Evolutionary conservation across 23 tunicate genomes (phyloP).

Genomic region (Botrylloides violaceus): DNA sequence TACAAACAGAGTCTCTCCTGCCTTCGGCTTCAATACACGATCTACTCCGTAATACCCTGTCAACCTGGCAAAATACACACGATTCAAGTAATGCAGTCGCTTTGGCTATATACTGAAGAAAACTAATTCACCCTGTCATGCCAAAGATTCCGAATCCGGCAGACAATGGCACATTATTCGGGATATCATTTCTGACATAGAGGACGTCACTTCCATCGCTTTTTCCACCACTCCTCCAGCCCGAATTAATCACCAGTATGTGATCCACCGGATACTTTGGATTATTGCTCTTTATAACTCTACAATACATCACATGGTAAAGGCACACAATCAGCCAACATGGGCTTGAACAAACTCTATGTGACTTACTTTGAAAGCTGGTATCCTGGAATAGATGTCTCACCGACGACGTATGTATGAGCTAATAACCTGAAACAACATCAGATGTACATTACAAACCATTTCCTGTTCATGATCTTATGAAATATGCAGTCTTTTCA

Average conservation of each 20-base stretch:
- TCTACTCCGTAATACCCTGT: conserved; percentile 49
- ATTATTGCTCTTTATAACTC: conserved; percentile 10
- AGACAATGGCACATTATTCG: conserved; percentile 7
- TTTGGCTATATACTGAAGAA: too few relatives aligned
- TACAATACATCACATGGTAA: too few relatives aligned
- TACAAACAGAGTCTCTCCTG: conserved; percentile 60
- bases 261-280: conserved; percentile 1
- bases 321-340: background rate
- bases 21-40: conserved; percentile 33
- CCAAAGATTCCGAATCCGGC: conserved; percentile 14
- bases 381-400: conserved; percentile 15
- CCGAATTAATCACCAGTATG: background rate
- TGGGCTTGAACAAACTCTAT: background rate
- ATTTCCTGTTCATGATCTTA: background rate
- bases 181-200: conserved; percentile 13
- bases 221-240: conserved; percentile 23
- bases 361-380: conserved; percentile 19
- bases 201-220: conserved; percentile 13
- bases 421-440: conserved; percentile 2
- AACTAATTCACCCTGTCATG: conserved; percentile 16
- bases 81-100: too few relatives aligned
- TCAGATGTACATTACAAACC: background rate
- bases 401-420: conserved; percentile 7
- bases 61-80: conserved; percentile 29
- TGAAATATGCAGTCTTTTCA: background rate